phyloP scores from a whole-genome alignment of 1,140 invertebrate species.

The Pentalonia nigronervosa region DNA sequence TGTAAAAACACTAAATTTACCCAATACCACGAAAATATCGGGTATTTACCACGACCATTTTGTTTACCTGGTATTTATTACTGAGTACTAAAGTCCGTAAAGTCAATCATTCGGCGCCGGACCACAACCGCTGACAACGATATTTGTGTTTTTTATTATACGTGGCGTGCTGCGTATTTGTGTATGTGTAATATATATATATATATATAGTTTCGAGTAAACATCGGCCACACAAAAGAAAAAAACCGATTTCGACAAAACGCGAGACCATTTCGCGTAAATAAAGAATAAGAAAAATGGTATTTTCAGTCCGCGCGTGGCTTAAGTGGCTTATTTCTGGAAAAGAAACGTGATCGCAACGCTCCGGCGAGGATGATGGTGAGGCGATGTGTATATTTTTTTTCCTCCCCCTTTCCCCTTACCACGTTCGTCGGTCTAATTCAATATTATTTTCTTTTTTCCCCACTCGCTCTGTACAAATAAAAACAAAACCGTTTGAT shows the following conservation, averaged over 20 bases:
- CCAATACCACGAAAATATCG: too few relatives aligned
- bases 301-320: constrained; percentile 25
- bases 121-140: neutral
- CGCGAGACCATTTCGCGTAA: neutral
- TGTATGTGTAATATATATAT: neutral
- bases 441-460: constrained; percentile 48
- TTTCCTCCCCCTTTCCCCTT: neutral
- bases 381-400: constrained; percentile 2
- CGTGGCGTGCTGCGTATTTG: neutral
- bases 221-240: neutral
- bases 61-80: too few relatives aligned
- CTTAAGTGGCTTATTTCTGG: constrained; percentile 57
- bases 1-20: too few relatives aligned
- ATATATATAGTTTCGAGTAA: neutral
- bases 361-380: constrained; percentile 16
- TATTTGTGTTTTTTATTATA: neutral
- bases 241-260: constrained; percentile 46
- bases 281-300: constrained; percentile 22
- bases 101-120: neutral
- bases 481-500: constrained; percentile 55
- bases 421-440: constrained; percentile 12
- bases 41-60: too few relatives aligned
- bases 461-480: constrained; percentile 4
- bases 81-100: neutral
- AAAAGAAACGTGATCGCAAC: constrained; percentile 53